These are phyloP conservation scores for Natator depressus DNA, from an alignment of 2,113 vertebrate genomes.

Conservation along the genomic window DNA sequence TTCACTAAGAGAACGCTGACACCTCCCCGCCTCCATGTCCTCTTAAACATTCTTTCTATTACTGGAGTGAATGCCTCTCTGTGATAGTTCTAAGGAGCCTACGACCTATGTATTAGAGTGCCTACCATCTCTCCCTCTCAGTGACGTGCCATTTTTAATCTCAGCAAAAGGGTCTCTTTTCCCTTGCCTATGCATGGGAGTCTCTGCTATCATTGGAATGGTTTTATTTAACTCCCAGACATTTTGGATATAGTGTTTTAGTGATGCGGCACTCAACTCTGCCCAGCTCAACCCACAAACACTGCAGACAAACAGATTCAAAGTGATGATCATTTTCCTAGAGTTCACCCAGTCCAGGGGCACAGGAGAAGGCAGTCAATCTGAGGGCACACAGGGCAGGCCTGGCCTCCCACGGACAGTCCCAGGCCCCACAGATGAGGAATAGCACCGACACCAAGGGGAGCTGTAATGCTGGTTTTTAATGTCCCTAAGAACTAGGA, in stretches of 20 bases:
- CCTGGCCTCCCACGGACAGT: background rate
- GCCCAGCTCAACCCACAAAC: background rate
- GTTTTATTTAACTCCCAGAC: background rate
- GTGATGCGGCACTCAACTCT: background rate
- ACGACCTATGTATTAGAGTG: background rate
- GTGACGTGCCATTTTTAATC: background rate
- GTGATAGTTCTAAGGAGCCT: background rate
- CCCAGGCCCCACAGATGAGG: background rate
- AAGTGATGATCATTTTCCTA: accelerated
- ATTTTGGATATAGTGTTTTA: background rate
- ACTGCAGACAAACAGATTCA: background rate
- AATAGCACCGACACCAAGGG: background rate
- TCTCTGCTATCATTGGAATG: background rate
- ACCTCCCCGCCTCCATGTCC: no score
- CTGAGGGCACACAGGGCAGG: background rate
- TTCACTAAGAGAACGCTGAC: background rate
- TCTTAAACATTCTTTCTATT: no score
- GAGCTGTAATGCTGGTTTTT: slow-evolving; percentile 65
- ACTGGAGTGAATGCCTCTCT: no score
- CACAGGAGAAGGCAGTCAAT: background rate
- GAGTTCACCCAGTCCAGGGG: background rate
- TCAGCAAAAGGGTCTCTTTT: background rate
- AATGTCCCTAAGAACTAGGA: slow-evolving; percentile 75
- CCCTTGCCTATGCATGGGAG: background rate
- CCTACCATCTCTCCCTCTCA: background rate